Evolutionary conservation across 37 sponge, comb jelly and placozoan genomes (phyloP), one percentile per base, ranked within the genome.

Genomic region (Beroe ovata): DNA sequence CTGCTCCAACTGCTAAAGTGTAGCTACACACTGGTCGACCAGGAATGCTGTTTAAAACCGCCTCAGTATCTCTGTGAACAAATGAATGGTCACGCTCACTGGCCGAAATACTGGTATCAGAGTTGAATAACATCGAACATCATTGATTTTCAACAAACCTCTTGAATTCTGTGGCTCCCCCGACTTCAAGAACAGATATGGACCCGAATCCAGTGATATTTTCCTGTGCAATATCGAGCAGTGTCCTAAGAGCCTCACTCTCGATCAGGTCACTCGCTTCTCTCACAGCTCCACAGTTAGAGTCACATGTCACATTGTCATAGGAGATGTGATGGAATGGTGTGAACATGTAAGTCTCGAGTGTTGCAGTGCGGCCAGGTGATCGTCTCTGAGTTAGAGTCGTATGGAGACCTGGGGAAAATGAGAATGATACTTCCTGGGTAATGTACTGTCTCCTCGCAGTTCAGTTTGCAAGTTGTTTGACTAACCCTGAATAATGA

Each of bases 351-450:
- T 63, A 89, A 18, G 23, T 62, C 30, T 89, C 89, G 6, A 89
- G 28, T n/a, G 29, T 89, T 2, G 32, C 64, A 23, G 89, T n/a
- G 8, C 47, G 32, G 6, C 34, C 39, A 40, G 60, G 32, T 3
- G 63, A 62, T 62, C 64, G 60, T 1, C 89, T 60, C 18, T 60
- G 89, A 20, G 89, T 35, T 2, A 89, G 64, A 8, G 89, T 89
- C 1, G 89, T 62, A 40, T 89, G 89, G 20, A 89, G 40, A 38
- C 89, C 84, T 77, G 84, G 11, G 63, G 28, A 19, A 18, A 58
- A 58, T 11, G 18, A 19, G 11, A 58, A 58, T 19, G 18, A 58
- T n/a, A n/a, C n/a, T n/a, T n/a, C n/a, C n/a, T n/a, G n/a, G n/a
- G n/a, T n/a, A n/a, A n/a, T n/a, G n/a, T n/a, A n/a, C n/a, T n/a